Conservation (phyloP, 2,888 invertebrate species). For the Eilema depressum region DNA sequence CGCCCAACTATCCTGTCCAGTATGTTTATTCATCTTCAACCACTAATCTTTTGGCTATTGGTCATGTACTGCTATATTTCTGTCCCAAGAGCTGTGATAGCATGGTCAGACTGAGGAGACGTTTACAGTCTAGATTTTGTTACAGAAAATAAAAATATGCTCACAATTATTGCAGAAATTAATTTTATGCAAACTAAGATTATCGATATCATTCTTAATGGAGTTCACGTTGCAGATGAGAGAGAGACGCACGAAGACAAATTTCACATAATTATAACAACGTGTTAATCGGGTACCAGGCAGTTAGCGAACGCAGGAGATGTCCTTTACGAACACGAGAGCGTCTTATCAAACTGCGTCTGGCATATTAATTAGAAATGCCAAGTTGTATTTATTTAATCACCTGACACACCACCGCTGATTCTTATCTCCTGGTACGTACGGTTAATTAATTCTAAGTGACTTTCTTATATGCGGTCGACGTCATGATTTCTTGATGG, state of each 20-base stretch:
- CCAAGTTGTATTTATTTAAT: slow-evolving; percentile 84
- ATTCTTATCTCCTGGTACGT: slow-evolving; percentile 75
- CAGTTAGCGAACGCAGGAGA: slow-evolving; percentile 72
- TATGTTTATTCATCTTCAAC: too few species aligned
- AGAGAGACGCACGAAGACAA: slow-evolving; percentile 63
- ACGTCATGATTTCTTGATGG: slow-evolving; percentile 47
- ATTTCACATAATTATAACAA: slow-evolving; percentile 73
- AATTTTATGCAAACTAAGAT: background rate
- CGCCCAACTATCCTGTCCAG: too few species aligned
- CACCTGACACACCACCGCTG: slow-evolving; percentile 77
- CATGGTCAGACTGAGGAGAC: too few species aligned
- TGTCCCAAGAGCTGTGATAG: too few species aligned
- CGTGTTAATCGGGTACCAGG: slow-evolving; percentile 77
- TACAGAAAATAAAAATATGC: background rate
- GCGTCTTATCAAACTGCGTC: slow-evolving; percentile 78
- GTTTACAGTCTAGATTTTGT: too few species aligned
- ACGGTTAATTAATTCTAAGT: slow-evolving; percentile 79
- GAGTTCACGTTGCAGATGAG: background rate
- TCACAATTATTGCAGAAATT: background rate
- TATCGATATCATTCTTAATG: background rate
- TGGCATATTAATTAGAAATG: slow-evolving; percentile 84
- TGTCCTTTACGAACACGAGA: slow-evolving; percentile 64
- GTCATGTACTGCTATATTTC: too few species aligned
- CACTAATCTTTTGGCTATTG: too few species aligned
- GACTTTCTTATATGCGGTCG: slow-evolving; percentile 63